Evolutionary conservation across 2,888 invertebrate species (phyloP).

Genomic region (Exocentrus adspersus): DNA sequence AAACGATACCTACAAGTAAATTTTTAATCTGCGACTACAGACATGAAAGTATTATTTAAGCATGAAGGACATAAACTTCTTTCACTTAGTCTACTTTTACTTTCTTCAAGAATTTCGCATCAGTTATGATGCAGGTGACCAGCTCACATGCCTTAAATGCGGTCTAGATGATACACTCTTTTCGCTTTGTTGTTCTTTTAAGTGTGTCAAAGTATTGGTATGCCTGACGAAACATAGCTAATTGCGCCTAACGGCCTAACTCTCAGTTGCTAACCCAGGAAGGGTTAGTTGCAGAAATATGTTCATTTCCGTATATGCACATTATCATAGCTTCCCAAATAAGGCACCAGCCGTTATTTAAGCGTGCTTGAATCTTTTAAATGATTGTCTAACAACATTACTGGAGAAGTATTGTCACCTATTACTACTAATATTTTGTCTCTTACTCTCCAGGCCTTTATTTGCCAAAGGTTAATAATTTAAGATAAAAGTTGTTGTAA

Average conservation of each 20-base stretch:
- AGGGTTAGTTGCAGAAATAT: no score
- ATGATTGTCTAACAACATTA: no score
- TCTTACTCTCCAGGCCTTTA: no score
- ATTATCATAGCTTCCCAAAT: no score
- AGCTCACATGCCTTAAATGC: conserved; percentile 1
- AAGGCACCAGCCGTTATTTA: no score
- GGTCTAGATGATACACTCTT: conserved; percentile 7
- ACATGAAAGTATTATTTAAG: background rate
- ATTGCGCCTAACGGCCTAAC: background rate
- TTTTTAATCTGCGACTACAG: background rate
- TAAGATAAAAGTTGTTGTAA: no score
- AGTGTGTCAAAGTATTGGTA: background rate
- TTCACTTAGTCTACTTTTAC: conserved; percentile 24
- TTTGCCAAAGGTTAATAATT: no score
- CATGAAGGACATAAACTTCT: conserved; percentile 6
- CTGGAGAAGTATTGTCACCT: no score
- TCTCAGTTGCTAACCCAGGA: no score
- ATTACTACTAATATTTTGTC: no score
- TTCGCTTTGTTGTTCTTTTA: background rate
- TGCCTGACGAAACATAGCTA: background rate
- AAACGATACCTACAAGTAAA: background rate
- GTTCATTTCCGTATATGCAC: no score
- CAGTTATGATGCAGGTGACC: conserved; percentile 5
- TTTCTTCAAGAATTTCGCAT: conserved; percentile 20
- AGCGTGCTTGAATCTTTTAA: no score